Percentiles rank a stretch among this genome's conserved stretches.
Evolutionary conservation across 1,140 invertebrate species (phyloP).

Genomic region (Papilio machaon): DNA sequence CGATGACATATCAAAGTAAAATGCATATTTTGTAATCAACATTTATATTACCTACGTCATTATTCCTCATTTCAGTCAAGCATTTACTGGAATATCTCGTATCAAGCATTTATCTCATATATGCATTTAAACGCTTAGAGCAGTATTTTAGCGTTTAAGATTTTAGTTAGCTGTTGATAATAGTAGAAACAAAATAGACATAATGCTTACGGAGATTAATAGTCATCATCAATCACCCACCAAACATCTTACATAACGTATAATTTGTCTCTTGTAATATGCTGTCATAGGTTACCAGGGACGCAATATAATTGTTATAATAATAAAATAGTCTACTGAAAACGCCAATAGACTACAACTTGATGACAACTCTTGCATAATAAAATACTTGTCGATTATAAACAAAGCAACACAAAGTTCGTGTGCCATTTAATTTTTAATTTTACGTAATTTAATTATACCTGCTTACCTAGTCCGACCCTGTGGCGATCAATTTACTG

Average conservation of each 20-base stretch:
- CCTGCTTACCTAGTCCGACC: background rate
- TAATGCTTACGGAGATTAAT: conserved; percentile 17
- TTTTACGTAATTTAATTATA: background rate
- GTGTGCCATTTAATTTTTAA: background rate
- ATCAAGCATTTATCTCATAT: background rate
- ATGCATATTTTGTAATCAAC: background rate
- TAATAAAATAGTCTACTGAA: background rate
- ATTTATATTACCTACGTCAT: conserved; percentile 4
- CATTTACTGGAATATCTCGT: background rate
- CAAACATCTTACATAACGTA: conserved; percentile 29
- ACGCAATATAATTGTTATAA: background rate
- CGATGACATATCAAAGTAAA: background rate
- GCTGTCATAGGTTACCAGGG: conserved; percentile 5
- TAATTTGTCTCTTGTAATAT: conserved; percentile 31
- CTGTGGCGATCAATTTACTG: background rate
- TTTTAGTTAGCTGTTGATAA: conserved; percentile 15
- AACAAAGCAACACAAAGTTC: background rate
- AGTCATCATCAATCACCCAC: conserved; percentile 4
- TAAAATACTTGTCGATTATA: too few species aligned
- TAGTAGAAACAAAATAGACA: conserved; percentile 12
- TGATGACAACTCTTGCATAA: too few species aligned
- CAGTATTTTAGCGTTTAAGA: background rate
- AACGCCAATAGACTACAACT: too few species aligned
- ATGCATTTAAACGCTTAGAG: background rate
- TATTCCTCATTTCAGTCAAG: background rate